Base-by-base conservation (phyloP, 2,113 vertebrate species). In the Vulpes lagopus region DNA sequence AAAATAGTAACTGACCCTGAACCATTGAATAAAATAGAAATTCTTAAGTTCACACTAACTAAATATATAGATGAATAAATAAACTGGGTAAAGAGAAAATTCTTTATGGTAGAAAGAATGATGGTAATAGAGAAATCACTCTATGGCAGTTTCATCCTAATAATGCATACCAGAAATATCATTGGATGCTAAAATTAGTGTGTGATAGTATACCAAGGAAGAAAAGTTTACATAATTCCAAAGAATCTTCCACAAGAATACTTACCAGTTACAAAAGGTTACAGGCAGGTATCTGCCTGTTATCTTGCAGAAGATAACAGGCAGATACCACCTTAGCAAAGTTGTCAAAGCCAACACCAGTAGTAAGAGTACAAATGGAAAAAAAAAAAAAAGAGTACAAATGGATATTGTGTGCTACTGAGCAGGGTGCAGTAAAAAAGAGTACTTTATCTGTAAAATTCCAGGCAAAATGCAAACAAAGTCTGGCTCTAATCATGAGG, bases 381-480 rank as follows among this genome's bases (percentile, higher is more conserved):
- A 43, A 43, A 43, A 43, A 43, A 43, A 43, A 43, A 43, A 43
- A 79, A 78, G 25, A 11, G 23, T 27, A 71, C 74, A 53, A 35
- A 15, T 9, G 22, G 23, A 32, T 64, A 17, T 32, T 22, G 15
- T 25, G 22, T 43, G 38, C 11, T 0, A 8, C 17, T 15, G 73
- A 81, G 19, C 53, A 11, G n/a, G 16, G 43, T 16, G 27, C 43
- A 38, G 30, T 30, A 8, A 67, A 79, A 43, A 43, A 73, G 38
- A 92, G n/a, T 15, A 32, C 3, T 3, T 43, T 73, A 27, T 20
- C 59, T 87, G 27, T 59, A 83, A 25, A 8, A 49, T 69, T 93
- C 38, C 32, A 96, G 69, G 74, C 57, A 76, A 89, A 55, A 53
- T 96, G 69, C 7, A 90, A 84, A 73, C 7, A 90, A 84, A 73